phyloP scores from a whole-genome alignment of 2,797 vertebrate species.

The Spizella passerina region DNA sequence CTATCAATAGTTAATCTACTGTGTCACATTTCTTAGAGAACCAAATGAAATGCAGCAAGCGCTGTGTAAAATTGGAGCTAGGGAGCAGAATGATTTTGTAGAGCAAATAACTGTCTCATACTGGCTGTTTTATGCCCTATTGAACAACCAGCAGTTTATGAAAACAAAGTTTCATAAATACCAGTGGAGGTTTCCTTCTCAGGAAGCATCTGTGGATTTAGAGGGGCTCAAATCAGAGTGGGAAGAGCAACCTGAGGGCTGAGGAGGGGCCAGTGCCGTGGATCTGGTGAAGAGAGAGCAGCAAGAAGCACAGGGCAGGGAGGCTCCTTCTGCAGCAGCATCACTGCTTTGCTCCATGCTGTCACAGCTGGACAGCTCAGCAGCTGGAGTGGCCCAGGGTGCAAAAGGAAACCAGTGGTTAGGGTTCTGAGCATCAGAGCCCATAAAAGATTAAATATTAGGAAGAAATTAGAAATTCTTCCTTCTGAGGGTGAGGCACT shows the following conservation, averaged over 20 bases:
- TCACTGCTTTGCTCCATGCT: accelerated
- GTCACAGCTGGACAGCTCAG: background rate
- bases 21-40: constrained; percentile 60
- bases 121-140: constrained; percentile 71
- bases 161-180: constrained; percentile 71
- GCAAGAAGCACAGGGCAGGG: background rate
- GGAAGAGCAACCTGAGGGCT: background rate
- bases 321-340: background rate
- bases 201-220: background rate
- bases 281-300: background rate
- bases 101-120: constrained; percentile 70
- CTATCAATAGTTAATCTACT: constrained; percentile 68
- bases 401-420: accelerated
- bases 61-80: constrained; percentile 56
- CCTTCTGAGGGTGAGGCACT: background rate
- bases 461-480: background rate
- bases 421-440: background rate
- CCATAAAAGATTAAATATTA: background rate
- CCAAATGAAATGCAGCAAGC: constrained; percentile 60
- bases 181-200: background rate
- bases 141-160: constrained; percentile 72
- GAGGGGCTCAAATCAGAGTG: background rate
- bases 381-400: background rate
- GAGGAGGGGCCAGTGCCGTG: background rate
- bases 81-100: constrained; percentile 66